phyloP scores from a whole-genome alignment of 2,888 invertebrate species.

The Dolomedes plantarius region DNA sequence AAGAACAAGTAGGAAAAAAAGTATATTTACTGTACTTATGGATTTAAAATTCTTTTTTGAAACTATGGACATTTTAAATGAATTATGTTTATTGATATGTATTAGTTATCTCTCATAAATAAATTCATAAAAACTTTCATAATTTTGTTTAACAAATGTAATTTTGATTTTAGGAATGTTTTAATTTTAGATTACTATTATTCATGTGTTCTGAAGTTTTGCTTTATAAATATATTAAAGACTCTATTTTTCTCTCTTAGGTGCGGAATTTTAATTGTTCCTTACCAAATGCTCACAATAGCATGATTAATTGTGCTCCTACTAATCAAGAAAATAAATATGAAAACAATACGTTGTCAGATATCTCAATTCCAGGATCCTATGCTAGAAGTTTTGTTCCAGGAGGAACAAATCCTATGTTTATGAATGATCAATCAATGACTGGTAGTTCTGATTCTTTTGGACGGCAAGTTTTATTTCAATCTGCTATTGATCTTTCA shows the following conservation, averaged over 20 bases:
- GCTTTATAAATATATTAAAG: too few species aligned
- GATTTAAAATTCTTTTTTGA: too few species aligned
- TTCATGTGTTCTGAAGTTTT: too few species aligned
- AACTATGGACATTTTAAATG: too few species aligned
- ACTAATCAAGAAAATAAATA: conserved; percentile 2
- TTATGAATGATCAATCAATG: conserved; percentile 44
- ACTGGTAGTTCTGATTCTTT: conserved; percentile 60
- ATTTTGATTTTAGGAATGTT: too few species aligned
- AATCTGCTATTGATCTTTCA: conserved; percentile 72
- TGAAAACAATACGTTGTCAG: conserved; percentile 39
- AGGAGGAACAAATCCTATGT: conserved; percentile 1
- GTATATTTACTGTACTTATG: too few species aligned
- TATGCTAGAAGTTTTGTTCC: conserved; percentile 11
- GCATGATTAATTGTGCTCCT: conserved; percentile 21
- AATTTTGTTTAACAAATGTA: too few species aligned
- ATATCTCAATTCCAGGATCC: conserved; percentile 29
- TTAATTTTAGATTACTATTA: too few species aligned
- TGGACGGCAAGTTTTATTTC: conserved; percentile 51
- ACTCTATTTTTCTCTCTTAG: conserved; percentile 26
- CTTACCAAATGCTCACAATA: conserved; percentile 81
- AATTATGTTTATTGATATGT: too few species aligned
- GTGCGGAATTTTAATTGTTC: conserved; percentile 88
- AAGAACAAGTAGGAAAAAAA: too few species aligned
- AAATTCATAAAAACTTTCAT: too few species aligned
- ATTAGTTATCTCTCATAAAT: too few species aligned